Evolutionary conservation across 2,888 invertebrate genomes (phyloP), one percentile per base, ranked within the genome.

Genomic region (Willowsia nigromaculata): DNA sequence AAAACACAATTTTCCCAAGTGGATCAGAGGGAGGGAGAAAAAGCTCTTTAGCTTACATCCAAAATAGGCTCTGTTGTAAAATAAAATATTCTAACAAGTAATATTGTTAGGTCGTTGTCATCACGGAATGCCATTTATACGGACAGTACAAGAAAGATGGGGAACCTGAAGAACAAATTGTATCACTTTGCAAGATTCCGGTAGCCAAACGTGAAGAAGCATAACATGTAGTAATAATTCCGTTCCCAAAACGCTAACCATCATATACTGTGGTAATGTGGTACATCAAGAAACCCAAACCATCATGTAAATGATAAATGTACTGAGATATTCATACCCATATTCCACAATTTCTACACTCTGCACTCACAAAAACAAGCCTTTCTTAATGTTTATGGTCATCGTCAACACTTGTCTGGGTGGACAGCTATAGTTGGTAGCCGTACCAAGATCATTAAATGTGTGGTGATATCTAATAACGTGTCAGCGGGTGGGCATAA

Each of bases 1-100:
- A 74, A 74, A 74, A 74, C 50, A 74, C 74, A 74, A 47, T 74
- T 74, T 68, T 74, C 74, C 74, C 74, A 47, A 74, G 74, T 47
- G 74, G 74, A 74, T 74, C 74, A 74, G 50, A 50, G 6, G 50
- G 18, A 6, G 18, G 50, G 3, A n/a, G 50, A 40, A 9, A 40
- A 40, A 30, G 27, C 30, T 62, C 30, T 30, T 6, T 7, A 3
- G 25, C 56, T 30, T 30, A 62, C 59, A 25, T 62, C 27, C 59
- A 27, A 59, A 30, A 18, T 37, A 33, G 37, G n/a, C n/a, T 74
- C 3, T 30, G 27, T 27, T 27, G 65, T 27, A 43, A 74, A 74
- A 43, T 47, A 74, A 47, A 74, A 47, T 74, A 74, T 74, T 74
- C 74, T 27, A 74, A 47, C 74, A 47, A 47, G 47, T 50, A 74